Base-by-base conservation (phyloP, 2,113 vertebrate genomes). In the Indicator maculatus region DNA sequence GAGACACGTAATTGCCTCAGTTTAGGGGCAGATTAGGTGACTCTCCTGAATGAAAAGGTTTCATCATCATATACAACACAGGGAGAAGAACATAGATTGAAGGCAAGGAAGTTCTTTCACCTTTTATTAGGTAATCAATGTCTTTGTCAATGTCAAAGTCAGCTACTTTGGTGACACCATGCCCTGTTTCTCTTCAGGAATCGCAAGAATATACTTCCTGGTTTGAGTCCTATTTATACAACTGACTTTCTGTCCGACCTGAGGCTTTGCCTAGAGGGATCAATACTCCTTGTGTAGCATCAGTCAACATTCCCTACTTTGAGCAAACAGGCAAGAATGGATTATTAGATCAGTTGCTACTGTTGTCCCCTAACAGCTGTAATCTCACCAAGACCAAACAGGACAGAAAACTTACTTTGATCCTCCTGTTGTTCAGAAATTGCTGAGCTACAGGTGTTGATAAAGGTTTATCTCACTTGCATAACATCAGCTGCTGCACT, bases 281-380 rank as follows among this genome's bases (percentile, higher is more conserved):
- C 2, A 1, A 4, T 26, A 30, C 2, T 11, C 12, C 20, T 78
- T 3, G 1, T 27, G 44, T 31, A 45, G 41, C 30, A 74, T 38
- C 52, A 77, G 39, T 74, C 83, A 66, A 39, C 59, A 77, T 71
- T 86, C 53, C 30, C 18, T 31, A 56, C 61, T 88, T 76, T 3
- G 27, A 70, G n/a, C 52, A 86, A 87, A 60, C 7, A 78, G 47
- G 56, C 12, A n/a, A 72, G 58, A 38, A n/a, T 11, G 36, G 70
- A 52, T 76, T 82, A 79, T 58, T 56, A 59, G 50, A 61, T 80
- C 72, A 64, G 33, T 77, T 14, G 20, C 36, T 82, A 23, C 50
- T 53, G 19, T 7, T 82, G 58, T 84, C 39, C 31, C 44, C 10
- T 30, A 69, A 28, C 2, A 66, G 19, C 31, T 63, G 10, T 45